Base-by-base conservation (phyloP, 2,888 invertebrate species). In the Chymomyza fuscimana region DNA sequence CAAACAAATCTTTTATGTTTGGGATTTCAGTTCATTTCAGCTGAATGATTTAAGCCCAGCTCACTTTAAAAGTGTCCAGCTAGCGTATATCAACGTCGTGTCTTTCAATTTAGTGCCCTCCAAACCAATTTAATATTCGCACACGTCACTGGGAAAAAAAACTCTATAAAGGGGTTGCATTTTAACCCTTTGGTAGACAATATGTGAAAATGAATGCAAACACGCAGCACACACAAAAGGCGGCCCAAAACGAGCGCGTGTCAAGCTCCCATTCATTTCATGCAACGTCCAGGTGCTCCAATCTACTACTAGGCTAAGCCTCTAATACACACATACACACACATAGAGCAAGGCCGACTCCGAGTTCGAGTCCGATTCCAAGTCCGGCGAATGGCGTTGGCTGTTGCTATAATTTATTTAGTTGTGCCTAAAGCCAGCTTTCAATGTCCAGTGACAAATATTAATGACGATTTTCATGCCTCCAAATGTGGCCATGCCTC, bases 381-480 rank as follows among this genome's bases (percentile, higher is more conserved):
- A 46, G 12, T 46, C 10, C 40, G 2, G 40, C 40, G 40, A 22
- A 22, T n/a, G 25, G 50, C 46, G 32, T 58, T 62, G 40, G 63
- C 70, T 58, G 72, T 70, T 67, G 79, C 80, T 76, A 80, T 83
- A 85, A 82, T 86, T 84, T 82, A 84, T 82, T 77, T 82, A 66
- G 74, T 67, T 77, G 76, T 74, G 74, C 70, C 77, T 15, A 32
- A 69, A 65, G 65, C 40, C 40, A 76, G 79, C 80, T 83, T 69
- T 76, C 73, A 76, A 79, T 88, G 90, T 81, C 83, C 88, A 87
- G 90, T 89, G 90, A 89, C 89, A 89, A 89, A 89, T 89, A 89
- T 89, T 89, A 90, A 89, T 89, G 89, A 89, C 89, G 84, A 87
- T 89, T 89, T 88, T 90, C 89, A 88, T 87, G 81, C 86, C 86